Percentiles rank a stretch among this genome's conserved stretches.
These are phyloP conservation scores for Hedya salicella DNA, from an alignment of 2,888 invertebrate genomes.

Conservation along the genomic window DNA sequence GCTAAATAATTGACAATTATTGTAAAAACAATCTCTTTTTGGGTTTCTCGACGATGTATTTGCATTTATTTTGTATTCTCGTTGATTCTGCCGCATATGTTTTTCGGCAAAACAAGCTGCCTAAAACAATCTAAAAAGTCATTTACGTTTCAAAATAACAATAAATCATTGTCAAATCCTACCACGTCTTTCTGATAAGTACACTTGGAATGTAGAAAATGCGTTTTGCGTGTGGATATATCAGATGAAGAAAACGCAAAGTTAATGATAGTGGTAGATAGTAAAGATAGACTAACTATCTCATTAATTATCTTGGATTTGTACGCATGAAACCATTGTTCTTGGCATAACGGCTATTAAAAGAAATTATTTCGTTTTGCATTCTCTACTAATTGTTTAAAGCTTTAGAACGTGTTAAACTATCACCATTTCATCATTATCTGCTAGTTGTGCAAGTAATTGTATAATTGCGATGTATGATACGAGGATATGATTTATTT, in stretches of 20 bases:
- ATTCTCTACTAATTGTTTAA: slow-evolving; percentile 8
- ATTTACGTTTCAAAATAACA: too few species aligned
- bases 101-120: too few species aligned
- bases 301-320: slow-evolving; percentile 30
- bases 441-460: neutral
- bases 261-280: slow-evolving; percentile 6
- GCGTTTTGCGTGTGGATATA: slow-evolving; percentile 29
- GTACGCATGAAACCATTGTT: slow-evolving; percentile 34
- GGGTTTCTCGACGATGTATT: too few species aligned
- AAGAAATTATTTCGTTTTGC: slow-evolving; percentile 19
- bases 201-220: slow-evolving; percentile 33
- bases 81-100: too few species aligned
- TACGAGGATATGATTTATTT: neutral
- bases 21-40: too few species aligned
- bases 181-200: neutral
- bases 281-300: slow-evolving; percentile 29
- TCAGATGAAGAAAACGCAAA: slow-evolving; percentile 40
- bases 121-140: too few species aligned
- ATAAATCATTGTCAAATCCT: too few species aligned
- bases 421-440: slow-evolving; percentile 4
- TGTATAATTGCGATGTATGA: neutral
- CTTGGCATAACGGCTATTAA: slow-evolving; percentile 3
- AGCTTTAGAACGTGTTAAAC: neutral
- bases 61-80: too few species aligned
- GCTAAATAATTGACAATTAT: too few species aligned